Evolutionary conservation across 2,888 invertebrate species (phyloP).

Genomic region (Idaea biselata): DNA sequence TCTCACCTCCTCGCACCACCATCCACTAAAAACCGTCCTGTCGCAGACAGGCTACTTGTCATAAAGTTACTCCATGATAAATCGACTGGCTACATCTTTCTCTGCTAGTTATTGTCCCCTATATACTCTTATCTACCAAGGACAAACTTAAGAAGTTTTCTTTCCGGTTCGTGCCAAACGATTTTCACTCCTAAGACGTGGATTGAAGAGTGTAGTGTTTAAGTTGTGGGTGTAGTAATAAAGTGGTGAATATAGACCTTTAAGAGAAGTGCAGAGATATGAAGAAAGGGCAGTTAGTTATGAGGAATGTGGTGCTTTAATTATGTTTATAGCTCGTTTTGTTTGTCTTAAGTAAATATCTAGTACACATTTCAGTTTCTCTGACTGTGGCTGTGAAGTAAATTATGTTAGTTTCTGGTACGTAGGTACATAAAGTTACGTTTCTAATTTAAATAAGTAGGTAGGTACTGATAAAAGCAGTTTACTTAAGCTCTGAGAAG

Average conservation of each 20-base stretch:
- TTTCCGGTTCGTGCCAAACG: neutral
- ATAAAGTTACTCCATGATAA: slow-evolving; percentile 72
- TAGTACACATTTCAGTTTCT: slow-evolving; percentile 19
- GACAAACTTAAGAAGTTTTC: slow-evolving; percentile 18
- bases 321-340: slow-evolving; percentile 52
- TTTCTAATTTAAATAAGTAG: too few relatives aligned
- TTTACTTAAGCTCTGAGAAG: too few relatives aligned
- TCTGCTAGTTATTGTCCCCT: slow-evolving; percentile 73
- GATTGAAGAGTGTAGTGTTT: slow-evolving; percentile 12
- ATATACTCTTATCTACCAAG: slow-evolving; percentile 43
- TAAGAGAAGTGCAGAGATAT: slow-evolving; percentile 45
- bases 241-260: slow-evolving; percentile 31
- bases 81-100: slow-evolving; percentile 69
- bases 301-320: slow-evolving; percentile 66
- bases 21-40: slow-evolving; percentile 71
- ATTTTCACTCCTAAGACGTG: slow-evolving; percentile 19
- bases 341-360: slow-evolving; percentile 23
- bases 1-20: slow-evolving; percentile 30
- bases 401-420: too few relatives aligned
- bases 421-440: too few relatives aligned
- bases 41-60: slow-evolving; percentile 72
- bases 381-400: too few relatives aligned
- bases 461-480: too few relatives aligned
- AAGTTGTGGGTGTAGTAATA: neutral
- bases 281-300: slow-evolving; percentile 24